Evolutionary conservation across 2,797 vertebrate genomes (phyloP).

Genomic region (Zenarchopterus dispar): DNA sequence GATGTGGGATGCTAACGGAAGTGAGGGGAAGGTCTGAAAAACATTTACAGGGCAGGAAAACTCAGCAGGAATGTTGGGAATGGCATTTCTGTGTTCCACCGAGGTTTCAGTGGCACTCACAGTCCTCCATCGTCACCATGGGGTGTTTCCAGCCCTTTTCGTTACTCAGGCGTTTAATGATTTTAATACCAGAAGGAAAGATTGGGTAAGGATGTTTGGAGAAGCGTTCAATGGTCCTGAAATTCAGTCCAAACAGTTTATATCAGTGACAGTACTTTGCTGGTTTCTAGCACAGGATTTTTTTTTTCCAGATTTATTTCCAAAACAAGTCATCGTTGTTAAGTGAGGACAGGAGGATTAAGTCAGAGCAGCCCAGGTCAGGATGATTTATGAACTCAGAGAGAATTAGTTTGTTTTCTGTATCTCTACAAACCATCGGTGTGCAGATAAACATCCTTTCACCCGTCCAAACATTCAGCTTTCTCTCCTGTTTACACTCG

Average conservation of each 20-base stretch:
- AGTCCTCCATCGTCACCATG: neutral
- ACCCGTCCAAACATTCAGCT: conserved; percentile 36
- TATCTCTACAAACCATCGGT: conserved; percentile 33
- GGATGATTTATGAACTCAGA: too few species aligned
- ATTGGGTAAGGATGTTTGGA: too few species aligned
- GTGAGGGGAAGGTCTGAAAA: neutral
- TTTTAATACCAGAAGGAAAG: too few species aligned
- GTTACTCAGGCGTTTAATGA: too few species aligned
- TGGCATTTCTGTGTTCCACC: neutral
- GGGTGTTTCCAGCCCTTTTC: too few species aligned
- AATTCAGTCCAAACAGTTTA: neutral
- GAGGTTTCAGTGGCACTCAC: neutral
- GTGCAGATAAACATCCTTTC: conserved; percentile 23
- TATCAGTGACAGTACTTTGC: neutral
- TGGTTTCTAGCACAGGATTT: too few species aligned
- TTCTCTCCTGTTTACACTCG: conserved; percentile 47
- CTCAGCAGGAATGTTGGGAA: neutral
- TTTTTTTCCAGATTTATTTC: too few species aligned
- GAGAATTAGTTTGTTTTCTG: conserved; percentile 16
- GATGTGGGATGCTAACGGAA: neutral
- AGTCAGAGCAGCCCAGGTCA: too few species aligned
- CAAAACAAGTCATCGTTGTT: too few species aligned
- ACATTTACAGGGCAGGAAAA: neutral
- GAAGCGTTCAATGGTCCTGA: too few species aligned
- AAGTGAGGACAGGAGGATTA: too few species aligned